Conservation (phyloP, 2,888 invertebrate species). For the Glyphotaelius pellucidus region DNA sequence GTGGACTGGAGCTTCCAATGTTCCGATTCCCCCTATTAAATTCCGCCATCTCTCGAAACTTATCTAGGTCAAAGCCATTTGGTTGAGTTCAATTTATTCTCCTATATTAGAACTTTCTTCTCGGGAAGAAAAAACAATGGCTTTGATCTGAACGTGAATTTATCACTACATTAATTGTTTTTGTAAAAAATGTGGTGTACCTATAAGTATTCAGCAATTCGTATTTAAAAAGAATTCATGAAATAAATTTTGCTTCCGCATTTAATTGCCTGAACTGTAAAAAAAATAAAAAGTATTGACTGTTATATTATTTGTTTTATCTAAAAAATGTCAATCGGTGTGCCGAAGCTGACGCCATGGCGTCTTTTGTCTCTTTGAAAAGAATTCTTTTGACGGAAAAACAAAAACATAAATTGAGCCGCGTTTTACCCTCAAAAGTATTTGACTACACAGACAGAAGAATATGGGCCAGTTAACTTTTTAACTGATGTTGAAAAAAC, state of each 20-base stretch:
- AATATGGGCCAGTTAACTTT: neutral
- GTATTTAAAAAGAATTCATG: no score
- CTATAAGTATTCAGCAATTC: no score
- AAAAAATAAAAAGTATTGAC: no score
- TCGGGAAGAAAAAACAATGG: neutral
- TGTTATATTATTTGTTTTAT: no score
- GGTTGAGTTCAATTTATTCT: neutral
- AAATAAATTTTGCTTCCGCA: no score
- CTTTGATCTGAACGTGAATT: neutral
- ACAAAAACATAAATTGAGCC: neutral
- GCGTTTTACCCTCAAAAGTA: neutral
- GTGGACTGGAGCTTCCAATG: neutral
- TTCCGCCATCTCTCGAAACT: neutral
- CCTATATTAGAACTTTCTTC: neutral
- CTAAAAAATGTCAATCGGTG: no score
- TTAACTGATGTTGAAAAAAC: neutral
- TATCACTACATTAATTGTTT: neutral
- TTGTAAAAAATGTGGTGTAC: no score
- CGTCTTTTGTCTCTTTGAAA: neutral
- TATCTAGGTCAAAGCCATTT: neutral
- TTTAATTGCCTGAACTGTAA: no score
- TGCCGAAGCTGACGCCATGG: no score
- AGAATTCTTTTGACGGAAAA: neutral
- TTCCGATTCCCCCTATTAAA: neutral
- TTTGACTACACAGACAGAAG: neutral